Percentiles rank a stretch among this genome's conserved stretches.
These are phyloP conservation scores for Oithona nana DNA, from an alignment of 2,888 invertebrate genomes.

Conservation along the genomic window DNA sequence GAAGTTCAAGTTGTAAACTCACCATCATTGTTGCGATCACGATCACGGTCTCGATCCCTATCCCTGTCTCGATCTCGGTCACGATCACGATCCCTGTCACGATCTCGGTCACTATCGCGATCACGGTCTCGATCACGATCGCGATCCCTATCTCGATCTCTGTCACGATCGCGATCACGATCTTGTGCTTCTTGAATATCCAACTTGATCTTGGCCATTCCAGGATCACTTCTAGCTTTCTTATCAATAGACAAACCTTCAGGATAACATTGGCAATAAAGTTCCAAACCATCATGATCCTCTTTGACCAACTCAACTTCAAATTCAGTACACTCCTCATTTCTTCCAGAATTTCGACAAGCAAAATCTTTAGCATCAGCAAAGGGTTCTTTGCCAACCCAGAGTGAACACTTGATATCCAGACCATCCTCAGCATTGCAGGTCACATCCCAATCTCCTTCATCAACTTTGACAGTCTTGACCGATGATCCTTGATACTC, in stretches of 20 bases:
- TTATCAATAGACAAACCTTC: neutral
- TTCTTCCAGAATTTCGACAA: neutral
- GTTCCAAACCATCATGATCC: neutral
- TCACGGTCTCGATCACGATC: neutral
- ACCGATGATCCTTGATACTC: neutral
- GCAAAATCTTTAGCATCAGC: neutral
- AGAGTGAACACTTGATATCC: neutral
- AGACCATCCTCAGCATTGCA: neutral
- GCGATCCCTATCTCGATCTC: conserved; percentile 22
- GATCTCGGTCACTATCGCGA: neutral
- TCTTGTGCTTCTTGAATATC: neutral
- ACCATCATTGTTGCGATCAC: too few species aligned
- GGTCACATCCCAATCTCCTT: neutral
- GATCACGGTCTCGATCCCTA: neutral
- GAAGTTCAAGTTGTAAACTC: too few species aligned
- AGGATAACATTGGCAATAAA: neutral
- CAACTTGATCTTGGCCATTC: neutral
- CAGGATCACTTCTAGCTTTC: neutral
- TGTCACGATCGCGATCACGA: neutral
- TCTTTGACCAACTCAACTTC: neutral
- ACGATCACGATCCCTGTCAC: neutral
- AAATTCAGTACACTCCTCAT: neutral
- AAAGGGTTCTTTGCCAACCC: neutral
- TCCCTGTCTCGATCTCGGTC: neutral
- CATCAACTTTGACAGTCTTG: neutral